Base-by-base conservation (phyloP, 2,113 vertebrate genomes). In the Scytalopus superciliaris region DNA sequence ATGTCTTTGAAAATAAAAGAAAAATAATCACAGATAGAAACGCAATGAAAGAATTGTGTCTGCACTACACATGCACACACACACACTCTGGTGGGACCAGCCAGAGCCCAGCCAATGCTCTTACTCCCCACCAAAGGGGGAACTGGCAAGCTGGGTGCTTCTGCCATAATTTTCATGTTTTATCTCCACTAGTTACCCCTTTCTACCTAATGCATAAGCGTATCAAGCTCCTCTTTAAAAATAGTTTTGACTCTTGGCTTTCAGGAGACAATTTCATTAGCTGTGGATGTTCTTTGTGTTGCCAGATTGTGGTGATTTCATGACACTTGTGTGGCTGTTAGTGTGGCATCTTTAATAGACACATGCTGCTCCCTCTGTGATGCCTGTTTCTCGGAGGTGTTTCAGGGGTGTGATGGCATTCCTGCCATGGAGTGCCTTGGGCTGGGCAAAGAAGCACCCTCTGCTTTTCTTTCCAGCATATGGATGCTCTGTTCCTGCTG, bases 61-160 rank as follows among this genome's bases (percentile, higher is more conserved):
- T 70, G 60, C 2, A 0, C 19, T 56, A 2, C 0, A 2, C 7
- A 8, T 23, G 23, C 19, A 19, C 44, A 7, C 27, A 2, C 19
- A 19, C 44, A 7, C 10, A 1, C 44, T 75, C 6, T 72, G 37
- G 28, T 18, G 9, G 39, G 28, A 19, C 35, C 70, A 55, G 30
- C 79, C 4, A 14, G 19, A 68, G 59, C n/a, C 45, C 72, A 52
- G 18, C 31, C 78, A 3, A 7, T 39, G 21, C 1, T n/a, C 69
- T 53, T 67, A 24, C 53, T 27, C 28, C 45, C 14, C 0, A 1
- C 39, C n/a, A 24, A n/a, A 69, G 47, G 25, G 33, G 24, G 19
- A 67, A 9, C 33, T 67, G 87, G 10, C 52, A 21, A 60, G 12
- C n/a, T 89, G 45, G 10, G 6, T 64, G 5, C 45, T 76, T 63